Evolutionary conservation across 1,140 invertebrate species (phyloP).

Genomic region (Piezodorus guildinii): DNA sequence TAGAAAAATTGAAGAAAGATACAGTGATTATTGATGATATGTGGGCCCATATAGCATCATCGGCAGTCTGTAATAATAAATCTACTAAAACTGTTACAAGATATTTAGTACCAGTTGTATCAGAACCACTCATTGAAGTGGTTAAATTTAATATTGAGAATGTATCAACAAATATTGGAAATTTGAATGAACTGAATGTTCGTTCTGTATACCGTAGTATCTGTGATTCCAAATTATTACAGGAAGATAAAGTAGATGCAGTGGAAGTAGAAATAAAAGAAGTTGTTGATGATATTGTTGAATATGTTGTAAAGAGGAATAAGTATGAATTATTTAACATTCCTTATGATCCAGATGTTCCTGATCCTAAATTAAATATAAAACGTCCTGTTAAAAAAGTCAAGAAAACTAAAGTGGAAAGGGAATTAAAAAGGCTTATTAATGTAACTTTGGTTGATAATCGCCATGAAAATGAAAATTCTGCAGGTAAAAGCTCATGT

Average conservation of each 20-base stretch:
- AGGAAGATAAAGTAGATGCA: neutral
- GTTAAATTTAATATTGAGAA: neutral
- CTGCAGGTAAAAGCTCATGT: neutral
- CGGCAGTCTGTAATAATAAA: neutral
- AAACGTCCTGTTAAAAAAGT: neutral
- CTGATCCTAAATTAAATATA: neutral
- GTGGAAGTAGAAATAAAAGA: neutral
- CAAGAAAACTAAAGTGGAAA: neutral
- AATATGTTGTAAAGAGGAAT: conserved; percentile 4
- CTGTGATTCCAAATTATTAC: neutral
- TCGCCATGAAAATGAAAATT: neutral
- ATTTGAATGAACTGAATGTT: too few relatives aligned
- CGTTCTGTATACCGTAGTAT: too few relatives aligned
- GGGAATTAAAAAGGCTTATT: neutral
- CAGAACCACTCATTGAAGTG: neutral
- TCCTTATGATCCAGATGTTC: neutral
- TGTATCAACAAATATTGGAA: too few relatives aligned
- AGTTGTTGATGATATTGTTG: neutral
- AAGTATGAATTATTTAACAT: neutral
- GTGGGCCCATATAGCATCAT: neutral
- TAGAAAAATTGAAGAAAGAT: neutral
- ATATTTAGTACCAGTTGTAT: neutral
- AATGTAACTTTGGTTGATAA: conserved; percentile 7
- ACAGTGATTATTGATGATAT: neutral
- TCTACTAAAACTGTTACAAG: neutral